Conservation (phyloP, 2,113 vertebrate species). For the Xiphorhynchus elegans region DNA sequence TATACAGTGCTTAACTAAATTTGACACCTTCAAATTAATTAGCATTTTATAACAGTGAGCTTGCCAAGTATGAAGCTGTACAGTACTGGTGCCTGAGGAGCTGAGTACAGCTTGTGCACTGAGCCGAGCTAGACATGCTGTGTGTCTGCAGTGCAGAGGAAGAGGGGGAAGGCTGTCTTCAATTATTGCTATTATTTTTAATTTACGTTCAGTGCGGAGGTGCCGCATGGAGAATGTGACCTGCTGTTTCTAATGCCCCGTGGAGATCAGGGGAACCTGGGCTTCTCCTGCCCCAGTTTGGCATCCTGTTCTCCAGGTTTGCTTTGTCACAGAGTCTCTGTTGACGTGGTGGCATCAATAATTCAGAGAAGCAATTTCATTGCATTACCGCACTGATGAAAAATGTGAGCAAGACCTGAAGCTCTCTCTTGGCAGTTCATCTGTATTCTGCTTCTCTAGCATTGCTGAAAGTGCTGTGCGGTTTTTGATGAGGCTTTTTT, state of each 20-base stretch:
- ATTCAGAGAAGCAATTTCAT: constrained; percentile 44
- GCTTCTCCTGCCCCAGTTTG: background rate
- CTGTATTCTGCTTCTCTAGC: background rate
- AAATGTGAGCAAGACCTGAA: constrained; percentile 1
- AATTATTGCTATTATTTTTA: background rate
- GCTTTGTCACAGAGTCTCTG: constrained; percentile 32
- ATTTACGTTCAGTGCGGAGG: background rate
- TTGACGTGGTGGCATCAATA: constrained; percentile 28
- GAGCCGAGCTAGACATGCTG: background rate
- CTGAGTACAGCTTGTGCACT: background rate
- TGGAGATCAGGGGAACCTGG: background rate
- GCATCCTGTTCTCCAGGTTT: background rate
- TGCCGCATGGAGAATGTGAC: fast-evolving
- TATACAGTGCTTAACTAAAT: background rate
- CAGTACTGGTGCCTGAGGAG: background rate
- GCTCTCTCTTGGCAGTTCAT: background rate
- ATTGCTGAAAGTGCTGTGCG: background rate
- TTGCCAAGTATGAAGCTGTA: constrained; percentile 22
- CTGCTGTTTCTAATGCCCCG: background rate
- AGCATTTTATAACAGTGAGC: constrained; percentile 1
- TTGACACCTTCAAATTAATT: constrained; percentile 41
- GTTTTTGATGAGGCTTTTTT: background rate
- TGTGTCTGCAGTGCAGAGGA: constrained; percentile 31
- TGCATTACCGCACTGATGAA: background rate
- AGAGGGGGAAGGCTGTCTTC: background rate